Percentiles rank a stretch among this genome's conserved stretches.
These are phyloP conservation scores for Misgurnus anguillicaudatus DNA, from an alignment of 2,113 vertebrate species.

Conservation along the genomic window DNA sequence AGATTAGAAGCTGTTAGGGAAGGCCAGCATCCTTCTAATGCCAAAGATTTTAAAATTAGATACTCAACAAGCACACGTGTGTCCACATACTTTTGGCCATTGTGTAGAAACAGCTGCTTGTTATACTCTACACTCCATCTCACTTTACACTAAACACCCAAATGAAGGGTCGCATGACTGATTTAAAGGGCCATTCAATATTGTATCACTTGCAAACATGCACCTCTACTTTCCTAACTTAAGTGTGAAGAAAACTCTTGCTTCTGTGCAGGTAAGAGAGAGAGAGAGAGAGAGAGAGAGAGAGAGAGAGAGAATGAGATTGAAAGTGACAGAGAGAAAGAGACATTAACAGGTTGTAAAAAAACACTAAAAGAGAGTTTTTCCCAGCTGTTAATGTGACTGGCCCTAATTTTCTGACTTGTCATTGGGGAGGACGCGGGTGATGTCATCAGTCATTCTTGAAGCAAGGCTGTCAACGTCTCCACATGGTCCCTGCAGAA, in stretches of 20 bases:
- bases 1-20: too few species aligned
- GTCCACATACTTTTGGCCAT: too few species aligned
- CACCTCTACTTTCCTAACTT: neutral
- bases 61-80: too few species aligned
- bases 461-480: neutral
- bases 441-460: slow-evolving; percentile 1
- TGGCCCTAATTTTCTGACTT: slow-evolving; percentile 7
- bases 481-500: neutral
- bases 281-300: neutral
- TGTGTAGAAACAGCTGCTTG: too few species aligned
- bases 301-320: slow-evolving; percentile 17
- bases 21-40: too few species aligned
- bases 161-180: neutral
- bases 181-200: neutral
- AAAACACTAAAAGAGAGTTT: slow-evolving; percentile 3
- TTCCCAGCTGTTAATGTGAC: slow-evolving; percentile 36
- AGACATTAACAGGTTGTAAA: slow-evolving; percentile 16
- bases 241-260: neutral
- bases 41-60: too few species aligned
- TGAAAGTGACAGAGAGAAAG: slow-evolving; percentile 17
- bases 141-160: neutral
- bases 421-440: neutral
- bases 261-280: neutral
- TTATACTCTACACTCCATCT: neutral
- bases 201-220: slow-evolving; percentile 1